These are phyloP conservation scores for Nibea coibor DNA, from an alignment of 2,113 vertebrate genomes.

Conservation along the genomic window DNA sequence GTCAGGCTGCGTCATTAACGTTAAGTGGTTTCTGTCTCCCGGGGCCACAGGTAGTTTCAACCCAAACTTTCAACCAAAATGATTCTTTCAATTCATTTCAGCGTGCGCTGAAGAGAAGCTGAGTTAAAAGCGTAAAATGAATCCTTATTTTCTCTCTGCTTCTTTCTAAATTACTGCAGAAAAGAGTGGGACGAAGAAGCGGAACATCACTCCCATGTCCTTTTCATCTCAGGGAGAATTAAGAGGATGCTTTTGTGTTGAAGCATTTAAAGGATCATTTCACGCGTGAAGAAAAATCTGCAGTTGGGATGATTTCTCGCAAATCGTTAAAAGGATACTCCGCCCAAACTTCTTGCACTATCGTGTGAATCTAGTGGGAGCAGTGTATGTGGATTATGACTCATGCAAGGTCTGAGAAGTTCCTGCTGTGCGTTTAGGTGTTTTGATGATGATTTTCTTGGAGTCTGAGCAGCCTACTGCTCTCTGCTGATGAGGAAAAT, in stretches of 20 bases:
- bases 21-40: slow-evolving; percentile 16
- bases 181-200: neutral
- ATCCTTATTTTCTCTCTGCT: neutral
- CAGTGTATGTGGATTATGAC: neutral
- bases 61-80: slow-evolving; percentile 12
- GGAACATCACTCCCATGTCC: neutral
- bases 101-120: neutral
- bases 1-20: slow-evolving; percentile 31
- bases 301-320: neutral
- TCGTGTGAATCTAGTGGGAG: neutral
- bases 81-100: slow-evolving; percentile 39
- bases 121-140: slow-evolving; percentile 15
- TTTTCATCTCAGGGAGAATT: neutral
- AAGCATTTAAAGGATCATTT: slow-evolving; percentile 9
- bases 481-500: neutral
- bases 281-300: neutral
- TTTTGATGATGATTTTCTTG: neutral
- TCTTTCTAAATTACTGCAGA: neutral
- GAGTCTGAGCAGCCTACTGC: neutral
- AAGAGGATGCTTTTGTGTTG: neutral
- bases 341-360: no score
- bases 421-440: neutral
- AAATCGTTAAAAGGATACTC: neutral
- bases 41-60: neutral
- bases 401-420: neutral